Evolutionary conservation across 2,888 invertebrate species (phyloP).

Genomic region (Drosophila kokeensis): DNA sequence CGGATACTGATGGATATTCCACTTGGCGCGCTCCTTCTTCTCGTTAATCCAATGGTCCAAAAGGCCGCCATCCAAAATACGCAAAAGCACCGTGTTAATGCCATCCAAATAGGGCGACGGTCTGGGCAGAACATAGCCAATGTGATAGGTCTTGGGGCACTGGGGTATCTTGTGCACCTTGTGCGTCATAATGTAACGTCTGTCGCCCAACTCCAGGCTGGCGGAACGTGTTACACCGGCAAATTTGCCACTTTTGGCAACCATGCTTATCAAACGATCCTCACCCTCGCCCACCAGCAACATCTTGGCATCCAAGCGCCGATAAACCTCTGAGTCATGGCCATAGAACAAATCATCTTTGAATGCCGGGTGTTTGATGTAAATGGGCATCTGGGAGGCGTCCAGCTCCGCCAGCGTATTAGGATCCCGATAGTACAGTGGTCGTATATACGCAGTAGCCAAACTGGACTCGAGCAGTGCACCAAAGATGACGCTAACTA

Average conservation of each 20-base stretch:
- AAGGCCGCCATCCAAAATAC: slow-evolving; percentile 80
- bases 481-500: slow-evolving; percentile 84
- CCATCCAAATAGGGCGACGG: slow-evolving; percentile 80
- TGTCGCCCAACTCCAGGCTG: slow-evolving; percentile 76
- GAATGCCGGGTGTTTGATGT: slow-evolving; percentile 84
- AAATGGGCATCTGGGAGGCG: slow-evolving; percentile 78
- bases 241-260: slow-evolving; percentile 70
- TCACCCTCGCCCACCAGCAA: slow-evolving; percentile 70
- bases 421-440: slow-evolving; percentile 84
- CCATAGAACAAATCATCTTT: slow-evolving; percentile 83
- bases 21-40: slow-evolving; percentile 75
- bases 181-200: slow-evolving; percentile 77
- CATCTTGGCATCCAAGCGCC: slow-evolving; percentile 78
- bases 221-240: slow-evolving; percentile 82
- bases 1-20: slow-evolving; percentile 67
- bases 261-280: slow-evolving; percentile 74
- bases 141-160: slow-evolving; percentile 84
- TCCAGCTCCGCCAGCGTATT: slow-evolving; percentile 83
- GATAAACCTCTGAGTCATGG: slow-evolving; percentile 79
- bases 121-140: slow-evolving; percentile 81
- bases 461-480: slow-evolving; percentile 85
- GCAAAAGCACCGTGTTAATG: slow-evolving; percentile 79
- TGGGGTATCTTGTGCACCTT: slow-evolving; percentile 83
- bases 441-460: slow-evolving; percentile 84
- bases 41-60: slow-evolving; percentile 82